Conservation (phyloP, 2,888 invertebrate genomes). For the Chrysolina haemoptera region DNA sequence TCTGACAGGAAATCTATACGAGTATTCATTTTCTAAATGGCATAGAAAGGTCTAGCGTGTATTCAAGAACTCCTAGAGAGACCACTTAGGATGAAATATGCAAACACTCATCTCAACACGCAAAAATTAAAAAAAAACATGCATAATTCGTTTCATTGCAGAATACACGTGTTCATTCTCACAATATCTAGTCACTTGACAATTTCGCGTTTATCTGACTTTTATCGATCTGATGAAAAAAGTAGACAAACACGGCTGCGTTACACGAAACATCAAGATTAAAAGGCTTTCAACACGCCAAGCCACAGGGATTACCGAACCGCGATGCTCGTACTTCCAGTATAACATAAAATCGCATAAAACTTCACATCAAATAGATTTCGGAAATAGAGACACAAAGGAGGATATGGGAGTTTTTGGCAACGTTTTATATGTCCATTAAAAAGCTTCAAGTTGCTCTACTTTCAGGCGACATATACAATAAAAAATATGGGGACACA, state of each 20-base stretch:
- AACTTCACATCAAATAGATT: neutral
- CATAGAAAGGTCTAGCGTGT: too few relatives aligned
- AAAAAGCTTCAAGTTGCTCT: too few relatives aligned
- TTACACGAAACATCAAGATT: slow-evolving; percentile 12
- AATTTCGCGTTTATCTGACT: slow-evolving; percentile 3
- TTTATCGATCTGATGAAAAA: slow-evolving; percentile 15
- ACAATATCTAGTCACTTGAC: slow-evolving; percentile 1
- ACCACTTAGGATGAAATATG: too few relatives aligned
- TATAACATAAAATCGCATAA: neutral
- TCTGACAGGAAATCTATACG: too few relatives aligned
- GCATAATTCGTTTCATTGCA: neutral
- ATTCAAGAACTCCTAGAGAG: too few relatives aligned
- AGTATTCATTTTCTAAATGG: too few relatives aligned
- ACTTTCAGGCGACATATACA: too few relatives aligned
- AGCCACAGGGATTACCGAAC: neutral
- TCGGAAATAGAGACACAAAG: neutral
- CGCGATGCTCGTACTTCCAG: neutral
- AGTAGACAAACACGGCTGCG: slow-evolving; percentile 15
- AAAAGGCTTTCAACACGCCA: slow-evolving; percentile 14
- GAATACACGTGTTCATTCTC: neutral
- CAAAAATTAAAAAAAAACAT: too few relatives aligned
- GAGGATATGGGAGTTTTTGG: neutral
- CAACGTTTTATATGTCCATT: too few relatives aligned
- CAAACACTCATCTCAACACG: too few relatives aligned
- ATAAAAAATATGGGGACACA: too few relatives aligned